These are phyloP conservation scores for Calliscelio sp. DNA, from an alignment of 2,888 invertebrate genomes.

Conservation along the genomic window DNA sequence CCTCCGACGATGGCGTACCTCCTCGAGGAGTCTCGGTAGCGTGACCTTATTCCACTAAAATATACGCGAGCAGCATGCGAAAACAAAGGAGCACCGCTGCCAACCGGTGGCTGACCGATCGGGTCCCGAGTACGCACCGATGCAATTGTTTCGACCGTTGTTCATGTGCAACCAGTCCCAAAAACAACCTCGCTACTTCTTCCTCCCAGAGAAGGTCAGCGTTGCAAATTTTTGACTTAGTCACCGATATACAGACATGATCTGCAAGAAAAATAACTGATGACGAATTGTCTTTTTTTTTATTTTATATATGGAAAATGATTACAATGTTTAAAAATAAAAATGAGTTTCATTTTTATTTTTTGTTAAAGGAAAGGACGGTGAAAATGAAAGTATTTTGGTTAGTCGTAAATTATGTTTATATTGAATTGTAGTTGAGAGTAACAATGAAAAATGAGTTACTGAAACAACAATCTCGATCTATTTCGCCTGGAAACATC, in stretches of 20 bases:
- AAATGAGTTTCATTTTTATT: too few relatives aligned
- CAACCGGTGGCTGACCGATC: conserved; percentile 76
- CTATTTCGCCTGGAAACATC: conserved; percentile 49
- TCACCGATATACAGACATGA: conserved; percentile 51
- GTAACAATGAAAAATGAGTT: conserved; percentile 32
- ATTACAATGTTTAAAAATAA: not conserved
- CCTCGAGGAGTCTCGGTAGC: conserved; percentile 78
- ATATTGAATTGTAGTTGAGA: too few relatives aligned
- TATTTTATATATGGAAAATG: too few relatives aligned
- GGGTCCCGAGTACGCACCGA: conserved; percentile 74
- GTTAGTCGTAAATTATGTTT: too few relatives aligned
- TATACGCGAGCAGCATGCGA: conserved; percentile 80
- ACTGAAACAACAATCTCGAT: conserved; percentile 38
- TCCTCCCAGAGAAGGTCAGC: conserved; percentile 68
- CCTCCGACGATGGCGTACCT: conserved; percentile 78
- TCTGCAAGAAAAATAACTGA: conserved; percentile 48
- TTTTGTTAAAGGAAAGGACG: too few relatives aligned
- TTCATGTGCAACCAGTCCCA: conserved; percentile 66
- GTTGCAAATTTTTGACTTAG: conserved; percentile 55
- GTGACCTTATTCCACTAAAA: conserved; percentile 84
- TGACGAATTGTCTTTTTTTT: conserved; percentile 23
- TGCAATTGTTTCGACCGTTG: conserved; percentile 74
- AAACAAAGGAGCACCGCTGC: conserved; percentile 78
- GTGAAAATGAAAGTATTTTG: too few relatives aligned
- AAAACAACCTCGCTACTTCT: conserved; percentile 61